phyloP scores from a whole-genome alignment of 1,140 invertebrate species.

The Hypothenemus hampei region DNA sequence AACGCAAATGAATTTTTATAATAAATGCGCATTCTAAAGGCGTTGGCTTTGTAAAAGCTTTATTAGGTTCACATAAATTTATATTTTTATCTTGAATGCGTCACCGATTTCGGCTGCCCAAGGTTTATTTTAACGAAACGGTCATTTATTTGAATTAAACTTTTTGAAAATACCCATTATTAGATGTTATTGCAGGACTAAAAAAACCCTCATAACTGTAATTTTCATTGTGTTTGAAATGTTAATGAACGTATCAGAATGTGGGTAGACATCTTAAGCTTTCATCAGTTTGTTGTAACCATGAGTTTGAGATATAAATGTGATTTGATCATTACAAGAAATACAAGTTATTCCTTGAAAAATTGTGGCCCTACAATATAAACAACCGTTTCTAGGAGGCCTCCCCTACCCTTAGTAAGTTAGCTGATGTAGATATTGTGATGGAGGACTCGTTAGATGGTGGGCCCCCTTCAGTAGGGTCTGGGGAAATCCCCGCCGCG shows the following conservation, averaged over 20 bases:
- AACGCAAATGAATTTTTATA: not conserved
- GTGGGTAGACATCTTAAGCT: no score
- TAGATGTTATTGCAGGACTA: no score
- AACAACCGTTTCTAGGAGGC: slow-evolving; percentile 45
- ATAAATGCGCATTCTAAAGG: slow-evolving; percentile 15
- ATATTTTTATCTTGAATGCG: slow-evolving; percentile 17
- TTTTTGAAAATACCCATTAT: no score
- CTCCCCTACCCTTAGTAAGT: slow-evolving; percentile 52
- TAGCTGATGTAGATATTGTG: slow-evolving; percentile 55
- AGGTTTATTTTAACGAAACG: not conserved
- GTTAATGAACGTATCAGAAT: no score
- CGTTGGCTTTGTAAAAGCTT: slow-evolving; percentile 19
- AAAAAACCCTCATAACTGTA: no score
- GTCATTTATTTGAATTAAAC: not conserved
- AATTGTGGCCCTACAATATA: slow-evolving; percentile 18
- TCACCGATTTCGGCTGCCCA: not conserved
- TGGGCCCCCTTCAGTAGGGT: slow-evolving; percentile 67
- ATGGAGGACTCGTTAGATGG: slow-evolving; percentile 68
- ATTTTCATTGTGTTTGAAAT: no score
- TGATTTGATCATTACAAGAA: no score
- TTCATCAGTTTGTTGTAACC: not conserved
- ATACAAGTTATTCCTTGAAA: no score
- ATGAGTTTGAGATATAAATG: no score
- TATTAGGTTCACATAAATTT: not conserved
- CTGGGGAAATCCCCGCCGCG: slow-evolving; percentile 55